Evolutionary conservation across 2,888 invertebrate species (phyloP), one percentile per base, ranked within the genome.

Genomic region (Apamea epomidion): DNA sequence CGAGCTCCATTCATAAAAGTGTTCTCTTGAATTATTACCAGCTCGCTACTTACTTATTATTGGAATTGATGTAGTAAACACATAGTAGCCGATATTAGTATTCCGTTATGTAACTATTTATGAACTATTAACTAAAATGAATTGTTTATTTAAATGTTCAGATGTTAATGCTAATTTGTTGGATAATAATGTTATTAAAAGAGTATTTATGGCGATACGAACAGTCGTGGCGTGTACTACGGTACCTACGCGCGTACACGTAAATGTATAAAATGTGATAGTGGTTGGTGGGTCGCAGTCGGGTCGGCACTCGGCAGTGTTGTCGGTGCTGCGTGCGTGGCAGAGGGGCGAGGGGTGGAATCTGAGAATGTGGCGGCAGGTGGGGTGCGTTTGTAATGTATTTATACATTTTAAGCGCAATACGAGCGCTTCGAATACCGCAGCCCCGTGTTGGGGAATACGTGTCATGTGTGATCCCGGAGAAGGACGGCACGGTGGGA

Each of bases 1-100:
- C 86, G 88, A 87, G 91, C 89, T 88, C 91, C 95, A 95, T 95
- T 95, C 95, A 95, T 93, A 94, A 94, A 93, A 92, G 90, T 89
- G 91, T 87, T 85, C 88, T 92, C 92, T 92, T 92, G 93, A 95
- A 92, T 95, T 93, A 95, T 94, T 93, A 91, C 92, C 84, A 82
- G 78, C 74, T 71, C 80, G 76, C 80, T 85, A 84, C 89, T 87
- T 89, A 88, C 89, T 90, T 91, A 91, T 91, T 92, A 92, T 92
- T 93, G 90, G 92, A 90, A 82, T 82, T 87, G 90, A 88, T 89
- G 90, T 94, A 92, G 94, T 94, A 94, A 94, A 94, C 94, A 93
- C 88, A 84, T 89, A 82, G 85, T 87, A 85, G 77, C 82, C 74
- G 87, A 86, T 89, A 91, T 90, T 90, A 89, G 90, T 90, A 90